Conservation (phyloP, 1,140 invertebrate genomes). For the Temnothorax nylanderi region DNA sequence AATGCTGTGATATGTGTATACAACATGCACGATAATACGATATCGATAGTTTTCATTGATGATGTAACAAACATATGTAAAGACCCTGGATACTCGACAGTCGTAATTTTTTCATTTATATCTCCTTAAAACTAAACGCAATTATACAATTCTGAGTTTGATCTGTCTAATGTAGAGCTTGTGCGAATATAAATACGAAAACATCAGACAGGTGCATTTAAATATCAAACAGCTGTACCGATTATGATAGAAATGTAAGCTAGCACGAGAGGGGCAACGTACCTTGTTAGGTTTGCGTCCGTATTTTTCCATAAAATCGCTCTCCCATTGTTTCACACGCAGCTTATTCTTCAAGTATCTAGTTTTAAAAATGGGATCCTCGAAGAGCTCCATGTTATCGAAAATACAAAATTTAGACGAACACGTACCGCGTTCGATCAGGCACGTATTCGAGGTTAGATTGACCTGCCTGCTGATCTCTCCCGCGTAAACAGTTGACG, state of each 20-base stretch:
- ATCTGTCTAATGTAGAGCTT: neutral
- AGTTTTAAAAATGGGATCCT: constrained; percentile 77
- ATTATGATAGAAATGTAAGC: constrained; percentile 34
- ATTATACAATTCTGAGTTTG: neutral
- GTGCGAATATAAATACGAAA: neutral
- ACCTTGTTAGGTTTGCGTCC: constrained; percentile 91
- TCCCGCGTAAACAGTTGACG: constrained; percentile 39
- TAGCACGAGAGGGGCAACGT: constrained; percentile 52
- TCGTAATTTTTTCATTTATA: neutral
- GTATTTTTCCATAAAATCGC: constrained; percentile 89
- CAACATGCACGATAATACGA: neutral
- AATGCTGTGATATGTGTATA: neutral
- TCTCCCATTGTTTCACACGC: constrained; percentile 92
- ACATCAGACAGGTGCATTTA: constrained; percentile 25
- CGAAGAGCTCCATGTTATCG: constrained; percentile 75
- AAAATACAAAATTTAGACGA: neutral
- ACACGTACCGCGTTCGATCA: neutral
- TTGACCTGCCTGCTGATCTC: neutral
- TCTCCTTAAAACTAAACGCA: neutral
- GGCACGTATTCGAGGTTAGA: neutral
- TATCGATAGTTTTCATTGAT: neutral
- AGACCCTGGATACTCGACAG: neutral
- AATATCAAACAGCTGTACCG: neutral
- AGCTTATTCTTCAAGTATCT: constrained; percentile 89
- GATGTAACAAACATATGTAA: neutral